phyloP scores from a whole-genome alignment of 2,797 vertebrate species.

The Tapirus indicus region DNA sequence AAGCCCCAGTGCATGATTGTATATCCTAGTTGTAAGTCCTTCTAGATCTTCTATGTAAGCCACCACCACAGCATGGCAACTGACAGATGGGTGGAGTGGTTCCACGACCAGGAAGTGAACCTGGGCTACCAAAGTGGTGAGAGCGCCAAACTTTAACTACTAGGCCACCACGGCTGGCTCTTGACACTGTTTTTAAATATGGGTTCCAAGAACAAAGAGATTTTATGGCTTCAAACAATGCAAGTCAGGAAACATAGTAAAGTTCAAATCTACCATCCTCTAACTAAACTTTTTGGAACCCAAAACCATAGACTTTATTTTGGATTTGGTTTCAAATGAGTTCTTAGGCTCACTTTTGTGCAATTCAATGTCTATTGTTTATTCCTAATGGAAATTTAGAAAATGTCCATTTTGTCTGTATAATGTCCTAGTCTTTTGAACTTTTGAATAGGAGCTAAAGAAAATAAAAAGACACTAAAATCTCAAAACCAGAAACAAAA shows the following conservation, averaged over 20 bases:
- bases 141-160: too few species aligned
- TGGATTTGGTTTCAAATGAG: conserved; percentile 34
- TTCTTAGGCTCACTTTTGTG: background rate
- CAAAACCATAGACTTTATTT: background rate
- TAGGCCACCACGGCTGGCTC: too few species aligned
- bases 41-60: too few species aligned
- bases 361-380: background rate
- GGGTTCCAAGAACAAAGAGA: background rate
- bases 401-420: background rate
- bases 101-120: too few species aligned
- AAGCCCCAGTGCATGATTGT: too few species aligned
- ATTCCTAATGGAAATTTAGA: conserved; percentile 37
- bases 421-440: background rate
- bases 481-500: conserved; percentile 48
- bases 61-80: too few species aligned
- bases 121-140: too few species aligned
- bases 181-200: too few species aligned
- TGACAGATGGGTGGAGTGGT: too few species aligned
- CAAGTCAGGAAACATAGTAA: background rate
- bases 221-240: background rate
- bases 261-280: background rate
- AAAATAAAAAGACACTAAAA: conserved; percentile 45
- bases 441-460: background rate
- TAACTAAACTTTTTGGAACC: background rate
- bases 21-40: too few species aligned